Conservation (phyloP, 2,797 vertebrate species). For the Erethizon dorsatum region DNA sequence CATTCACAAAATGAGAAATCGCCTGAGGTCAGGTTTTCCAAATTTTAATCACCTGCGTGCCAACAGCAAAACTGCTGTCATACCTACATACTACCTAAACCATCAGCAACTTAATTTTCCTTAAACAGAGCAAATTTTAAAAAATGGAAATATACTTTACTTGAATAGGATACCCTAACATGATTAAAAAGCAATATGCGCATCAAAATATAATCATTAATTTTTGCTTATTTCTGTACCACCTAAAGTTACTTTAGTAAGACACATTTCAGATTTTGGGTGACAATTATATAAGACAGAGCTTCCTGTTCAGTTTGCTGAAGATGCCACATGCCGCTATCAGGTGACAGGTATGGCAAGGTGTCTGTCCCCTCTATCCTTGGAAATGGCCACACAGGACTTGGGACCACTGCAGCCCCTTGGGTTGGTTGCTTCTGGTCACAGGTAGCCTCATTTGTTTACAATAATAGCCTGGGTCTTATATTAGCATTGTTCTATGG, state of each 20-base stretch:
- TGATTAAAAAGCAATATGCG: not conserved
- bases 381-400: not conserved
- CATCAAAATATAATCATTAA: not conserved
- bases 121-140: not conserved
- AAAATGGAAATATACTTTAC: not conserved
- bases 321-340: not conserved
- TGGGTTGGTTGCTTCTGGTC: not conserved
- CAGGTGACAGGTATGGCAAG: not conserved
- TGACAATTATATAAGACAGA: not conserved
- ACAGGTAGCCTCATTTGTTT: not conserved
- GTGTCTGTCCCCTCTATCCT: accelerated
- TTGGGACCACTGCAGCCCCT: not conserved
- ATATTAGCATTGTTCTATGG: not conserved
- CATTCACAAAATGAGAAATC: not conserved
- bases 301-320: not conserved
- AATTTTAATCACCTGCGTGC: not conserved
- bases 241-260: not conserved
- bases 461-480: not conserved
- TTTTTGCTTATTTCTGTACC: not conserved
- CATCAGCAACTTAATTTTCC: not conserved
- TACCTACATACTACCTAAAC: not conserved
- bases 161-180: not conserved
- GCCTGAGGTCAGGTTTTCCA: not conserved
- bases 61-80: not conserved
- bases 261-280: not conserved